Evolutionary conservation across 2,888 invertebrate species (phyloP).

Genomic region (Ophion slaviceki): DNA sequence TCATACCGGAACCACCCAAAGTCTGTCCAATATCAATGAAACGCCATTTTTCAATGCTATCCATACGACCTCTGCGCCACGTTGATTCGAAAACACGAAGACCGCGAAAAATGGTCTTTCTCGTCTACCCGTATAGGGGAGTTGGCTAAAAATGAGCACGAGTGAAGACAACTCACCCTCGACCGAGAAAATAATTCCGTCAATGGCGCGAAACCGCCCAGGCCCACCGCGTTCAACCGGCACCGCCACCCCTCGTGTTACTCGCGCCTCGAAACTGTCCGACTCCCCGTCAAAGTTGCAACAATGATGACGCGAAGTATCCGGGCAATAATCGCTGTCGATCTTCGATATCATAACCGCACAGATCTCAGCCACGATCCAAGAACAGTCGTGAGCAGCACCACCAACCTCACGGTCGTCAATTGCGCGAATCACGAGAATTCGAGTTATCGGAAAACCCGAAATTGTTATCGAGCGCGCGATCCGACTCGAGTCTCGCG

Average conservation of each 20-base stretch:
- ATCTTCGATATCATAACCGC: constrained; percentile 57
- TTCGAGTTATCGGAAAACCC: not conserved
- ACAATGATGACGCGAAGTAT: constrained; percentile 54
- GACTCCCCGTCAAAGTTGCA: constrained; percentile 28
- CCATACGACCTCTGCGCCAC: too few species aligned
- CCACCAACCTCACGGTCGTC: not conserved
- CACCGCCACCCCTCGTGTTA: constrained; percentile 38
- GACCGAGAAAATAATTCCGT: constrained; percentile 44
- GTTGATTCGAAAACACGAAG: too few species aligned
- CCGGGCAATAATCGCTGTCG: constrained; percentile 47
- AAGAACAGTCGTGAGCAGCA: not conserved
- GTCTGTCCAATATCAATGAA: too few species aligned
- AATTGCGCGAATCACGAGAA: not conserved
- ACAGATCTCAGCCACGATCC: not conserved
- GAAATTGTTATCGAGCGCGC: not conserved
- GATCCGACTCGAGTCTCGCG: not conserved
- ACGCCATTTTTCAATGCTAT: too few species aligned
- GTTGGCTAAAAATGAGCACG: not conserved
- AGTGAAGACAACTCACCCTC: constrained; percentile 49
- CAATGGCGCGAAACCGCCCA: constrained; percentile 57
- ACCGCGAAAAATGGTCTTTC: too few species aligned
- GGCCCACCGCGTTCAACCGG: constrained; percentile 32
- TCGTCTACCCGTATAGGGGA: too few species aligned
- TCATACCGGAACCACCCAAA: too few species aligned
- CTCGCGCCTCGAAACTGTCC: constrained; percentile 41